Percentiles rank a stretch among this genome's conserved stretches.
Evolutionary conservation across 2,113 vertebrate genomes (phyloP).

Genomic region (Silurus meridionalis): DNA sequence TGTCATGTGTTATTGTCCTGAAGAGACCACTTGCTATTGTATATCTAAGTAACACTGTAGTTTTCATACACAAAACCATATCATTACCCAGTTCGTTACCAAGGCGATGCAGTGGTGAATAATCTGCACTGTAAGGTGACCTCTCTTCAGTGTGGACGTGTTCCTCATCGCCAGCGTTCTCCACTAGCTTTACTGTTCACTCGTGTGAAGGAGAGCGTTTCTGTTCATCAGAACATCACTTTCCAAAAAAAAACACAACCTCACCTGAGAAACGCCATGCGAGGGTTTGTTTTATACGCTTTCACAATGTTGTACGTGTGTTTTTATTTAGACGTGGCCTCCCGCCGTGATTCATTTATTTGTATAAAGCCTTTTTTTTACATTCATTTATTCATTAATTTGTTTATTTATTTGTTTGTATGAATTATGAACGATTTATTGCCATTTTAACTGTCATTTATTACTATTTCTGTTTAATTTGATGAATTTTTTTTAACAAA

Average conservation of each 20-base stretch:
- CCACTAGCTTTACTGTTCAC: not conserved
- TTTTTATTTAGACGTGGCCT: not conserved
- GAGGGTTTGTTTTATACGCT: not conserved
- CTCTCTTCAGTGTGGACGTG: constrained; percentile 28
- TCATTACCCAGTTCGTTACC: constrained; percentile 55
- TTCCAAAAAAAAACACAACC: not conserved
- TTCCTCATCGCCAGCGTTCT: not conserved
- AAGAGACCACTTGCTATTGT: constrained; percentile 19
- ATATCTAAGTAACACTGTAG: constrained; percentile 35
- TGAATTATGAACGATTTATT: no score
- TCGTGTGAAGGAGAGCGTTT: not conserved
- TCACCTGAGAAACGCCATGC: not conserved
- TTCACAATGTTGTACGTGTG: not conserved
- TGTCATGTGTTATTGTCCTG: constrained; percentile 21
- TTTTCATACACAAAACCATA: constrained; percentile 40
- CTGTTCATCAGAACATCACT: not conserved
- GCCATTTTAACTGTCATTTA: no score
- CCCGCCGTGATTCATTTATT: no score
- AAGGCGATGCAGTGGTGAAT: constrained; percentile 40
- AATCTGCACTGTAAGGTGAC: constrained; percentile 34
- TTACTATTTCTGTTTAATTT: no score
- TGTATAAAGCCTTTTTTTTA: no score
- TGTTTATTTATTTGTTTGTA: no score
- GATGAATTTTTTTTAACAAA: no score
- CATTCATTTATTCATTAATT: no score